Percentiles rank a stretch among this genome's conserved stretches.
These are phyloP conservation scores for Drosophila busckii DNA, from an alignment of 1,140 invertebrate genomes.

Conservation along the genomic window DNA sequence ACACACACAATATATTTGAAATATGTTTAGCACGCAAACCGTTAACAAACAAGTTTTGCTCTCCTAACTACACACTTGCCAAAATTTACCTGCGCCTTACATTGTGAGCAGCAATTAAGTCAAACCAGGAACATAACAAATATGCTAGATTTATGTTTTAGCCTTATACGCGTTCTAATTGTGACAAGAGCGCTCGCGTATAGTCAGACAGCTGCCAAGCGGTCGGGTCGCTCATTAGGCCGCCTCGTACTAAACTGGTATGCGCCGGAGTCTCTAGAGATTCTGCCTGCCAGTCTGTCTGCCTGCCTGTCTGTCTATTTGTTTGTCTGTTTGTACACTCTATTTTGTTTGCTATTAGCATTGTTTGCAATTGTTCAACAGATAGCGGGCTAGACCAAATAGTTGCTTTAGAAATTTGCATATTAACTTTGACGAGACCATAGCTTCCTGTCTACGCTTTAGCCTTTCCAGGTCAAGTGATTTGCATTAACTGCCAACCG, in stretches of 20 bases:
- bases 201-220: constrained; percentile 3
- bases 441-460: constrained; percentile 48
- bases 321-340: not conserved
- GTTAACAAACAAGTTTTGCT: not conserved
- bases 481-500: constrained; percentile 12
- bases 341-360: constrained; percentile 9
- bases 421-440: constrained; percentile 52
- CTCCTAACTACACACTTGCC: not conserved
- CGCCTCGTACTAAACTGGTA: constrained; percentile 27
- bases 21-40: not conserved
- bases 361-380: constrained; percentile 1
- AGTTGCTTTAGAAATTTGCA: constrained; percentile 45
- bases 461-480: constrained; percentile 21
- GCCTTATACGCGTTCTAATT: constrained; percentile 68
- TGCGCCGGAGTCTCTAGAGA: constrained; percentile 17
- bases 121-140: constrained; percentile 70
- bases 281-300: constrained; percentile 16
- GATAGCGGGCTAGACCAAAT: not conserved
- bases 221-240: constrained; percentile 25
- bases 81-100: not conserved
- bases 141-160: constrained; percentile 68
- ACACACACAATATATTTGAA: too few species aligned
- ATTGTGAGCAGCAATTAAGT: constrained; percentile 20
- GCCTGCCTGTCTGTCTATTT: constrained; percentile 4
- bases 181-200: constrained; percentile 51